Conservation (phyloP, 2,113 vertebrate genomes). For the Oryctolagus cuniculus region mOryCun1.1 NC_091437.1:17661001-17661500, state of each 20-base stretch:
- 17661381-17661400: constrained; percentile 1
- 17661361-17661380: constrained; percentile 39
- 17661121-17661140: neutral
- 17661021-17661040: too few species aligned
- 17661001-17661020: too few species aligned
- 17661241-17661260: neutral
- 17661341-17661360: neutral
- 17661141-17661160: constrained; percentile 54
- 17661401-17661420: neutral
- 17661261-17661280: neutral
- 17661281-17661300: constrained; percentile 1
- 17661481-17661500: too few species aligned
- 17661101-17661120: constrained; percentile 4
- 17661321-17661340: neutral
- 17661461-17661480: neutral
- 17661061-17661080: constrained; percentile 3
- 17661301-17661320: neutral
- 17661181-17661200: neutral
- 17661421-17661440: neutral
- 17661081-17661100: neutral
- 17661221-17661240: constrained; percentile 1
- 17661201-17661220: neutral
- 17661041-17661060: neutral
- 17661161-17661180: neutral
- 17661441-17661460: neutral